Evolutionary conservation across 2,888 invertebrate genomes (phyloP).

Genomic region (Cosmopolites sordidus): DNA sequence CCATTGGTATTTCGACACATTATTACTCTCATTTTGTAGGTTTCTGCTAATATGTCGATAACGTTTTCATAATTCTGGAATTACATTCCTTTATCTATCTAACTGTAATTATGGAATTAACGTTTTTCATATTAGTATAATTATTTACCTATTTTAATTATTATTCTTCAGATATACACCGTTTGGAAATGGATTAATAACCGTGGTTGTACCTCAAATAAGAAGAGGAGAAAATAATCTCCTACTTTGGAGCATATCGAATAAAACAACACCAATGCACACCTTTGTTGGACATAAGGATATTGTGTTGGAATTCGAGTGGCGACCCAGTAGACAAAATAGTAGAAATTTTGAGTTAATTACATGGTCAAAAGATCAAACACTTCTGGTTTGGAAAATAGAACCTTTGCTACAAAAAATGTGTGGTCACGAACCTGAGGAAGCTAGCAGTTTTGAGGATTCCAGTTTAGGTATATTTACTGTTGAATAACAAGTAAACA

Average conservation of each 20-base stretch:
- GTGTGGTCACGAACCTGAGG: constrained; percentile 67
- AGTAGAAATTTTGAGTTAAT: constrained; percentile 74
- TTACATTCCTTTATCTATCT: too few species aligned
- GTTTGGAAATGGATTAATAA: constrained; percentile 87
- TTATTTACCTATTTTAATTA: too few species aligned
- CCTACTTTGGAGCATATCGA: constrained; percentile 69
- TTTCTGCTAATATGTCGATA: too few species aligned
- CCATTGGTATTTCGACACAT: too few species aligned
- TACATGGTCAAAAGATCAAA: constrained; percentile 95
- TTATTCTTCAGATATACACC: constrained; percentile 57
- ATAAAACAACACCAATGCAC: constrained; percentile 73
- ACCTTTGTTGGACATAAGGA: constrained; percentile 93
- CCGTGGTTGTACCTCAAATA: constrained; percentile 83
- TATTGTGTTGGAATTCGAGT: constrained; percentile 91
- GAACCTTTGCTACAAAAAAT: constrained; percentile 79
- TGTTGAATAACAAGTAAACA: not conserved
- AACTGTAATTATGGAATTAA: too few species aligned
- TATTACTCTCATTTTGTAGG: too few species aligned
- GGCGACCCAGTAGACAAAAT: constrained; percentile 67
- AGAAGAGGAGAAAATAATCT: constrained; percentile 83
- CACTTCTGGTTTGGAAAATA: constrained; percentile 84
- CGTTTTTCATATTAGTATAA: too few species aligned
- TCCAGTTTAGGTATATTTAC: constrained; percentile 18
- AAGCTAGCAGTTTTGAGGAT: constrained; percentile 29
- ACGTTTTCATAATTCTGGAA: too few species aligned